Conservation (phyloP, 2,888 invertebrate species). For the Notodonta dromedarius region DNA sequence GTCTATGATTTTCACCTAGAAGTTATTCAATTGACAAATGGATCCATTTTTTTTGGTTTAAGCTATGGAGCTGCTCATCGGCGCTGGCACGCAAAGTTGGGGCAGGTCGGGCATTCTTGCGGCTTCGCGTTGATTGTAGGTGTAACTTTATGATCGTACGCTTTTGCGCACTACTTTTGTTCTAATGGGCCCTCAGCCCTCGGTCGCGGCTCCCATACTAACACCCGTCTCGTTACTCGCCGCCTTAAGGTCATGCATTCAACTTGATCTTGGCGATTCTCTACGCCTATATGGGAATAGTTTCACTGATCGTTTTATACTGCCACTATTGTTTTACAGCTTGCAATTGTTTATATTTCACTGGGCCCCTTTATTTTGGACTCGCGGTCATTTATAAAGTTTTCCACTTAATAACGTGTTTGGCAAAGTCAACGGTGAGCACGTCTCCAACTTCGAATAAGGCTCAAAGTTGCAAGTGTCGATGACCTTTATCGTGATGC, state of each 20-base stretch:
- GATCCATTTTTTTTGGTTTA: conserved; percentile 24
- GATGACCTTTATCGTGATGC: conserved; percentile 63
- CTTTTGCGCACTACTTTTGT: conserved; percentile 77
- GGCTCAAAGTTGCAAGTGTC: conserved; percentile 34
- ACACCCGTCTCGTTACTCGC: conserved; percentile 64
- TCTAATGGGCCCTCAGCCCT: conserved; percentile 68
- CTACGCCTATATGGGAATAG: conserved; percentile 65
- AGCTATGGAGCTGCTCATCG: conserved; percentile 44
- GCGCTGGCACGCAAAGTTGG: conserved; percentile 47
- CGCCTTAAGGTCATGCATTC: conserved; percentile 68
- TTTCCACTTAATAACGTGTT: conserved; percentile 7
- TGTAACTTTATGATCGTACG: conserved; percentile 77
- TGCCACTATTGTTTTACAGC: conserved; percentile 37
- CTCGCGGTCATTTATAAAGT: conserved; percentile 7
- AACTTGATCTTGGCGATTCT: conserved; percentile 70
- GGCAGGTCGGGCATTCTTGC: conserved; percentile 69
- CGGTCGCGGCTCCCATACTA: conserved; percentile 54
- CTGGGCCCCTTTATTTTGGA: conserved; percentile 28
- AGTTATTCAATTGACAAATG: conserved; percentile 15
- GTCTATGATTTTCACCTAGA: too few relatives aligned
- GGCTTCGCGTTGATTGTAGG: conserved; percentile 66
- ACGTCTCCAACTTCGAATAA: conserved; percentile 14
- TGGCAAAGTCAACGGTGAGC: conserved; percentile 1
- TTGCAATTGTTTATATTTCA: conserved; percentile 44
- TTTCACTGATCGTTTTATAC: conserved; percentile 47